phyloP scores from a whole-genome alignment of 2,113 vertebrate species.

The Takifugu flavidus region DNA sequence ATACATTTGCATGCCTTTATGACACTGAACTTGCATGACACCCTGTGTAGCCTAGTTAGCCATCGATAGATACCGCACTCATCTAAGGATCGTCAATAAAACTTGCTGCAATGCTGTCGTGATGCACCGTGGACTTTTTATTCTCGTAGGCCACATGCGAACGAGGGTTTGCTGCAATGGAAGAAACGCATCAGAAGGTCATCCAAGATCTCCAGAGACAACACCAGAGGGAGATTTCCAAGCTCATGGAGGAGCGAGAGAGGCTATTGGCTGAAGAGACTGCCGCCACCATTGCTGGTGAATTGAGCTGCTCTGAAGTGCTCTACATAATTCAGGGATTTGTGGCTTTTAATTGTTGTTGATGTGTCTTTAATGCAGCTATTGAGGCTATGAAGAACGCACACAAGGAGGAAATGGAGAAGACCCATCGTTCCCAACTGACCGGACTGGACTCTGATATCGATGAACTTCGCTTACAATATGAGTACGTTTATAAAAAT shows the following conservation, averaged over 20 bases:
- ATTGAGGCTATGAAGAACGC: conserved; percentile 99
- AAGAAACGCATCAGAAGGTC: conserved; percentile 95
- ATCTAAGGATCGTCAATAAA: conserved; percentile 17
- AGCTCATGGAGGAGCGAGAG: conserved; percentile 92
- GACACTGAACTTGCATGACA: conserved; percentile 32
- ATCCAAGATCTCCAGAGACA: conserved; percentile 93
- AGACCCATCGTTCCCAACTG: conserved; percentile 89
- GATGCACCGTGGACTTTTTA: conserved; percentile 1
- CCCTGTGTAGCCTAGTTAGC: conserved; percentile 13
- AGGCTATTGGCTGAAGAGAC: conserved; percentile 93
- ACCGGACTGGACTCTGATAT: conserved; percentile 90
- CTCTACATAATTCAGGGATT: too few relatives aligned
- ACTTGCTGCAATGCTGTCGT: neutral
- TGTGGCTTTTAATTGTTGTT: neutral
- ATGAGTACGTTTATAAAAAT: conserved; percentile 77
- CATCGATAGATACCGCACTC: conserved; percentile 15
- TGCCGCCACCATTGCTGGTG: conserved; percentile 94
- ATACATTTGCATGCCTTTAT: conserved; percentile 2
- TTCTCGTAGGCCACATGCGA: conserved; percentile 90
- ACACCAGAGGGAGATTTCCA: conserved; percentile 93
- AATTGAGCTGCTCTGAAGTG: neutral
- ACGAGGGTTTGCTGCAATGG: conserved; percentile 95
- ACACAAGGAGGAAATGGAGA: conserved; percentile 92
- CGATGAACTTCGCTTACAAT: conserved; percentile 87
- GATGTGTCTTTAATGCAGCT: conserved; percentile 67